Evolutionary conservation across 2,797 vertebrate species (phyloP), one percentile per base, ranked within the genome.

Genomic region (Characodon lateralis): DNA sequence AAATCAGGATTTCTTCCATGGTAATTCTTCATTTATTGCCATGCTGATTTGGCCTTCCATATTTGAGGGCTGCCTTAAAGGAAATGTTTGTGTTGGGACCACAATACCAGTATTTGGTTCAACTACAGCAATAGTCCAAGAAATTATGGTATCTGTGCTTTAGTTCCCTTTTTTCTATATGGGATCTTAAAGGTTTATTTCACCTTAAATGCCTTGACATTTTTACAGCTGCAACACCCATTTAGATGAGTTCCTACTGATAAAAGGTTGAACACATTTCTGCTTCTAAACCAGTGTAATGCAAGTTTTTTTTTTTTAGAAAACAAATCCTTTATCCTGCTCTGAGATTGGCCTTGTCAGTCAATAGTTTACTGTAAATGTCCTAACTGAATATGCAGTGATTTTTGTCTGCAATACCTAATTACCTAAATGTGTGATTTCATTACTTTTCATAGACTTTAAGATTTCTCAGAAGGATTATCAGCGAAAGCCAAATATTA

Each of bases 21-120:
- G 90, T 89, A 90, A 93, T 91, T 85, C 91, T 86, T 85, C 85
- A 85, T 85, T 90, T 90, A 89, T 90, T 93, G 92, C 90, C 90
- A 85, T 50, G 81, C 70, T 65, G 89, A 82, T 87, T 91, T 77
- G 88, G 85, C 89, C 90, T 84, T 31, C 73, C 66, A 88, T 79
- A 79, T 87, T 83, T 90, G 87, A 90, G 85, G 82, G 76, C 75
- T 89, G 88, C 87, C 86, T 89, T 74, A 82, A 78, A 89, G 74
- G 77, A 69, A 84, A 82, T 74, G 26, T 75, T 84, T 77, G 73
- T 72, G 70, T 78, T 70, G 79, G 20, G 71, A 71, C 66, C 18
- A 78, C 69, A 48, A 5, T 55, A 6, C 73, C 79, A 77, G 28
- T 59, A 79, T 88, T 77, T 79, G 72, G 85, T 73, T 75, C 75